These are phyloP conservation scores for Cyanoramphus novaezelandiae DNA, from an alignment of 2,113 vertebrate species.

Conservation along the genomic window DNA sequence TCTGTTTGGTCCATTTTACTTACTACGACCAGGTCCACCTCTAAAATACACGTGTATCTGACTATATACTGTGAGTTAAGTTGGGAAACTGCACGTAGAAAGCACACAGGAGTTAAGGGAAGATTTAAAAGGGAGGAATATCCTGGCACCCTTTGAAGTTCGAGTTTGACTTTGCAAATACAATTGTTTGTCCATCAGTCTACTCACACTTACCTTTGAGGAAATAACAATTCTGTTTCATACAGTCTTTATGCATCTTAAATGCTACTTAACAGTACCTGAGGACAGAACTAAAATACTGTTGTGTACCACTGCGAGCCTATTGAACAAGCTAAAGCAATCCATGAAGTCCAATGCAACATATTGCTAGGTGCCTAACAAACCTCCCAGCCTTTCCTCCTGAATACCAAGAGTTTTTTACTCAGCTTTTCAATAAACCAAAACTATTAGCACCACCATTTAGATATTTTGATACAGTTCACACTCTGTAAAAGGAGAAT, in stretches of 20 bases:
- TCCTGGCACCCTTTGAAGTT: neutral
- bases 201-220: neutral
- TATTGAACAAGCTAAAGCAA: neutral
- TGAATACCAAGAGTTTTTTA: neutral
- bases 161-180: neutral
- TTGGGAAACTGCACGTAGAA: neutral
- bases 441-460: neutral
- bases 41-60: neutral
- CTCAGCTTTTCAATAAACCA: neutral
- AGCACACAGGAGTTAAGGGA: neutral
- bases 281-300: neutral
- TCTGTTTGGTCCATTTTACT: neutral
- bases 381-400: accelerated
- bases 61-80: neutral
- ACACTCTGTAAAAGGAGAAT: neutral
- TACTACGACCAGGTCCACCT: neutral
- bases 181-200: neutral
- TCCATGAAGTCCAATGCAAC: neutral
- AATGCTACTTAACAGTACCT: neutral
- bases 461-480: neutral
- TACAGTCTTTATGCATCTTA: neutral
- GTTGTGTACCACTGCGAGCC: neutral
- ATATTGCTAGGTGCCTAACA: neutral
- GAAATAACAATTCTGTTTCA: neutral
- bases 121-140: neutral